Conservation (phyloP, 2,888 invertebrate species). For the Galeopsomyia nigrocyanea region DNA sequence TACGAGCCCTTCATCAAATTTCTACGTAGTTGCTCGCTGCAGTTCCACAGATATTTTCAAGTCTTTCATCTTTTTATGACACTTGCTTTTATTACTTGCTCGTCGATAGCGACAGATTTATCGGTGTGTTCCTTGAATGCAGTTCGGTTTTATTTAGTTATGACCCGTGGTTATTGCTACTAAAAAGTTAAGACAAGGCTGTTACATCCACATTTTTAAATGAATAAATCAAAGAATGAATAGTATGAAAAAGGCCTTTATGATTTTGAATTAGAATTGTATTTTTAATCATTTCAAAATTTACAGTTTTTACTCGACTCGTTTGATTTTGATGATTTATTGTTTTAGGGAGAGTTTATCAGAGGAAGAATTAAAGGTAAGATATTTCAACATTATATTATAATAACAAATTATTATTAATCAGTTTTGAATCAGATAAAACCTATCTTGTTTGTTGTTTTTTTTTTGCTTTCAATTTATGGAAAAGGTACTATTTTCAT, state of each 20-base stretch:
- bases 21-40: background rate
- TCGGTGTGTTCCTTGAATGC: no score
- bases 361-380: conserved; percentile 63
- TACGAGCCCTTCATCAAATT: conserved; percentile 4
- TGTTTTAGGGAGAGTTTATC: conserved; percentile 57
- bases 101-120: no score
- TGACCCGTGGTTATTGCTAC: no score
- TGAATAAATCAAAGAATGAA: no score
- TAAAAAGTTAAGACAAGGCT: no score
- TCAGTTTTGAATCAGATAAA: conserved; percentile 1
- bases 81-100: conserved; percentile 18
- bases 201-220: no score
- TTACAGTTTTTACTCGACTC: background rate
- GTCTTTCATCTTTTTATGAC: conserved; percentile 42
- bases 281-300: background rate
- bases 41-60: conserved; percentile 32
- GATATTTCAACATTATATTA: conserved; percentile 2
- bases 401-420: conserved; percentile 3
- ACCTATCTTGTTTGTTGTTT: background rate
- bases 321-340: conserved; percentile 18
- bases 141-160: no score
- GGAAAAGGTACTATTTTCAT: conserved; percentile 31
- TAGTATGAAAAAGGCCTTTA: no score
- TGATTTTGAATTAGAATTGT: no score
- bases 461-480: conserved; percentile 17